Conservation (phyloP, 2,113 vertebrate genomes). For the Pica pica region DNA sequence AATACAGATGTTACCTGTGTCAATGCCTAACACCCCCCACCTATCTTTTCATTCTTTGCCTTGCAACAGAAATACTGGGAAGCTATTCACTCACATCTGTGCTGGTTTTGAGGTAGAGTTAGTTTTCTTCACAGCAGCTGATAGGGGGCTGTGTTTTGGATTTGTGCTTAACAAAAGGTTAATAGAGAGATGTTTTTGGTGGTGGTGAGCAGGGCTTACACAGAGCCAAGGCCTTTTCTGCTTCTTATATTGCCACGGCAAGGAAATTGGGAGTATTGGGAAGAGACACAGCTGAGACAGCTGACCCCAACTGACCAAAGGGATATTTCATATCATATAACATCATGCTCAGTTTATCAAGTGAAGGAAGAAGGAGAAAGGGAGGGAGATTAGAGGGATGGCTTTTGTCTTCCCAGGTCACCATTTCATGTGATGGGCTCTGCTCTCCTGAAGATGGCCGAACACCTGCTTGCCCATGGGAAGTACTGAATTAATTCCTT, state of each 20-base stretch:
- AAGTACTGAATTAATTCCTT: neutral
- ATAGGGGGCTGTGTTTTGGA: neutral
- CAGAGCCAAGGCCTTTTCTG: neutral
- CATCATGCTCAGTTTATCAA: neutral
- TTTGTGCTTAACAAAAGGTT: neutral
- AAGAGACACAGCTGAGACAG: neutral
- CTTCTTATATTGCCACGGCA: accelerated
- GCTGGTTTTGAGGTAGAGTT: neutral
- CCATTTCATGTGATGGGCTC: accelerated
- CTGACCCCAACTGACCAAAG: neutral
- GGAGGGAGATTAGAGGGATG: neutral
- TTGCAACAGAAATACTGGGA: neutral
- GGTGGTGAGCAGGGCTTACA: neutral
- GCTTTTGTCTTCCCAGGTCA: neutral
- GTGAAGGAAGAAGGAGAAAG: neutral
- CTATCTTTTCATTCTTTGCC: neutral
- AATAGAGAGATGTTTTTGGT: neutral
- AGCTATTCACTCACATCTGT: neutral
- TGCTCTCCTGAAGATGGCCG: neutral
- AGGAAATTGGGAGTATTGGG: neutral
- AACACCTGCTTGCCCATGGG: neutral
- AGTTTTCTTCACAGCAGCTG: neutral
- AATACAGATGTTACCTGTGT: neutral
- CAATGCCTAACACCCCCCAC: neutral
- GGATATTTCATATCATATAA: neutral